Evolutionary conservation across 2,113 vertebrate species (phyloP).

Genomic region (Tonatia bakeri): DNA sequence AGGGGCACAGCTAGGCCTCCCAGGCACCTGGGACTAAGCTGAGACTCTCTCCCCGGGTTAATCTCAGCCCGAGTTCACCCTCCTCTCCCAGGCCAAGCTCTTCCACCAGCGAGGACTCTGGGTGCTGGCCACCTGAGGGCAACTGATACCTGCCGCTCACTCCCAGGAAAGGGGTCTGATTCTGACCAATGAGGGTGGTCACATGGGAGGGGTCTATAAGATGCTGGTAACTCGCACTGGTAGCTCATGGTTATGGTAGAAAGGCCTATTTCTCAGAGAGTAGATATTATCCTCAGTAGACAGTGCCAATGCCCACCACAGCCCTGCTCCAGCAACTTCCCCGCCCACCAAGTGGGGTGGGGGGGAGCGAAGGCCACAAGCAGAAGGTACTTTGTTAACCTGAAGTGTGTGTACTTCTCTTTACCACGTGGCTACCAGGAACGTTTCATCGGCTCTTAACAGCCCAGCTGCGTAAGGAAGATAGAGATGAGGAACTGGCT

Average conservation of each 20-base stretch:
- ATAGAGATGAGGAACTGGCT: neutral
- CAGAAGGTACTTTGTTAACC: neutral
- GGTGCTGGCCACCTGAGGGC: neutral
- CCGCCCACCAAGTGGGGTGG: neutral
- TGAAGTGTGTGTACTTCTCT: neutral
- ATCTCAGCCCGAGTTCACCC: neutral
- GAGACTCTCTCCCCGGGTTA: neutral
- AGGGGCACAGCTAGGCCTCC: neutral
- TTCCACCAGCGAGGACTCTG: neutral
- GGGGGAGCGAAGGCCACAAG: fast-evolving
- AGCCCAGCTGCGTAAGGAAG: neutral
- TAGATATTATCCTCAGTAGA: neutral
- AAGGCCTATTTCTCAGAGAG: neutral
- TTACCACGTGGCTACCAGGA: neutral
- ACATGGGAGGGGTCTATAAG: neutral
- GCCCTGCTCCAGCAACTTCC: neutral
- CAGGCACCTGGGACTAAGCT: neutral
- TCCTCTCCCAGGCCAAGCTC: too few species aligned
- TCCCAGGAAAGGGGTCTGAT: neutral
- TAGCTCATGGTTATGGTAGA: neutral
- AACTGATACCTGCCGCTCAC: fast-evolving
- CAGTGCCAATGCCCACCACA: neutral
- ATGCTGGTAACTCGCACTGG: neutral
- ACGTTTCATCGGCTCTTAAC: too few species aligned
- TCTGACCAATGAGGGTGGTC: neutral